These are phyloP conservation scores for Siderastrea radians DNA, from an alignment of 92 coral and sea anemone species.

Conservation along the genomic window DNA sequence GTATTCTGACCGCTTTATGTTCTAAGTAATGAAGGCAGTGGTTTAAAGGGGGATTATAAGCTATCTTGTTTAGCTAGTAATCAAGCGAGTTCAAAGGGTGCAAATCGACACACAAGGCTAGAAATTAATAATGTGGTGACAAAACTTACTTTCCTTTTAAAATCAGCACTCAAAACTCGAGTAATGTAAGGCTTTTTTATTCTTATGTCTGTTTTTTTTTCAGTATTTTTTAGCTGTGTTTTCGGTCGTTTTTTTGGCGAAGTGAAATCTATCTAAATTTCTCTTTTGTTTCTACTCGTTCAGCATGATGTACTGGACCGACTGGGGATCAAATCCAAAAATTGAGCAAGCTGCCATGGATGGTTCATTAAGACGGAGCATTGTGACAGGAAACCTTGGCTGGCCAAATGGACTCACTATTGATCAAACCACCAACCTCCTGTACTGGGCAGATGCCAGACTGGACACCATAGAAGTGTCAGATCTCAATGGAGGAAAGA, in stretches of 20 bases:
- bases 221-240: neutral
- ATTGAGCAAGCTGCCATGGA: slow-evolving; percentile 64
- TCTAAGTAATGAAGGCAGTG: too few species aligned
- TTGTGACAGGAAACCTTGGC: slow-evolving; percentile 49
- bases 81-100: too few species aligned
- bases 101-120: too few species aligned
- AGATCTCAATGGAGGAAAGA: slow-evolving; percentile 21
- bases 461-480: slow-evolving; percentile 68
- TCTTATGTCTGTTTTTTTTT: too few species aligned
- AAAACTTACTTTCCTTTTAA: too few species aligned
- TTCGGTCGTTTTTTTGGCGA: neutral
- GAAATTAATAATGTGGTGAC: too few species aligned
- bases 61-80: too few species aligned
- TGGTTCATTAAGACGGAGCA: slow-evolving; percentile 49
- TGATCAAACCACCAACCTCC: slow-evolving; percentile 51
- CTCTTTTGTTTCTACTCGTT: neutral
- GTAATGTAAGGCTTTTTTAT: too few species aligned
- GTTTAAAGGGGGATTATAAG: too few species aligned
- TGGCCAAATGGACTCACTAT: slow-evolving; percentile 56
- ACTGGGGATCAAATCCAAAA: slow-evolving; percentile 59
- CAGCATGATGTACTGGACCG: slow-evolving; percentile 61
- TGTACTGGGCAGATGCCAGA: slow-evolving; percentile 73
- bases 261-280: neutral
- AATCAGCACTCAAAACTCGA: too few species aligned
- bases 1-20: neutral